Percentiles rank a stretch among this genome's conserved stretches.
phyloP scores from a whole-genome alignment of 2,888 invertebrate species.

The Ophion ventricosus region DNA sequence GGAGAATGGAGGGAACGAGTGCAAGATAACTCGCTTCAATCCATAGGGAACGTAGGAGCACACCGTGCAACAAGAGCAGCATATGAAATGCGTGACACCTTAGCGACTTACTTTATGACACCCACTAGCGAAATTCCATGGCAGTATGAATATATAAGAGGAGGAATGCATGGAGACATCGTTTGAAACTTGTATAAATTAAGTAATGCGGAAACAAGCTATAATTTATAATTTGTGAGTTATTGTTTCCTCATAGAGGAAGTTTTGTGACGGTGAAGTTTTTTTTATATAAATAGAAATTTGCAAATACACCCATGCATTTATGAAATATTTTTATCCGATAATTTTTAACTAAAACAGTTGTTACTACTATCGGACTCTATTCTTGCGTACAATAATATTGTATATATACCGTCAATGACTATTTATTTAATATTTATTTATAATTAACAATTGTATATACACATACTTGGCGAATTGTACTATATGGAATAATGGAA shows the following conservation, averaged over 20 bases:
- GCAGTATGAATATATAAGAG: constrained; percentile 46
- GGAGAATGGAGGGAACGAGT: constrained; percentile 28
- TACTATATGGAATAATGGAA: not conserved
- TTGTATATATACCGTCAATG: not conserved
- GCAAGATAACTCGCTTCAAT: constrained; percentile 2
- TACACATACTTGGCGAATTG: not conserved
- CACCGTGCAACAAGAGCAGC: constrained; percentile 4
- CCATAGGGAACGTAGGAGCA: not conserved
- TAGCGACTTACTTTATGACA: constrained; percentile 49
- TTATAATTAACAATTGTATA: constrained; percentile 1
- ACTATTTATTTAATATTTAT: not conserved
- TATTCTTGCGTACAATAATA: not conserved
- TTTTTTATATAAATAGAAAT: not conserved
- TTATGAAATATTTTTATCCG: not conserved
- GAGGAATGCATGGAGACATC: constrained; percentile 6
- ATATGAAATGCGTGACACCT: constrained; percentile 19
- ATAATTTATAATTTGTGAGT: not conserved
- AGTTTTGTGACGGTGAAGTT: not conserved
- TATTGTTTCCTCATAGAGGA: constrained; percentile 2
- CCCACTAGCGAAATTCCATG: constrained; percentile 51
- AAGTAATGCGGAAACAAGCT: not conserved
- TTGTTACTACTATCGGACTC: constrained; percentile 1
- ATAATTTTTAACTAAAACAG: not conserved
- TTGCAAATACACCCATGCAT: not conserved
- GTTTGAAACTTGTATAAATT: not conserved